These are phyloP conservation scores for Rhopalosiphum maidis DNA, from an alignment of 1,140 invertebrate genomes.

Conservation along the genomic window DNA sequence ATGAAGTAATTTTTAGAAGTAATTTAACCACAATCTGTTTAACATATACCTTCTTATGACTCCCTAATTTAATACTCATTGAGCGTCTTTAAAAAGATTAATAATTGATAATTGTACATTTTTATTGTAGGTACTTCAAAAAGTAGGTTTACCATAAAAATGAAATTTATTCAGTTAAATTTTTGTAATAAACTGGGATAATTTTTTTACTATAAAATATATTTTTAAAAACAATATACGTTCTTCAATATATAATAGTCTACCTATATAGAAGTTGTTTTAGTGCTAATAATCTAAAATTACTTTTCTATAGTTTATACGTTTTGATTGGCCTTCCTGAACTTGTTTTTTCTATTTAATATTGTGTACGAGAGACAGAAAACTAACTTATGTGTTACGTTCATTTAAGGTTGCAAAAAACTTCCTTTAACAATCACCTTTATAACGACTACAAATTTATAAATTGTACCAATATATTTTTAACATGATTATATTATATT, in stretches of 20 bases:
- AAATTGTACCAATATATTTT: neutral
- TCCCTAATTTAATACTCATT: neutral
- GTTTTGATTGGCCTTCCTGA: neutral
- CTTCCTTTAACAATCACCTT: neutral
- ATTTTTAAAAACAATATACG: neutral
- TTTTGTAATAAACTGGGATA: neutral
- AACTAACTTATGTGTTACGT: neutral
- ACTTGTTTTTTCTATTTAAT: neutral
- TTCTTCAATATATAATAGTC: neutral
- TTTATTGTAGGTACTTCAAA: neutral
- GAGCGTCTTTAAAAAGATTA: neutral
- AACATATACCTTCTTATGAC: too few species aligned
- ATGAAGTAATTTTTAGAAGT: too few species aligned
- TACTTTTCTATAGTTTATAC: neutral
- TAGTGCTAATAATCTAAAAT: neutral
- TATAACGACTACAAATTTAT: neutral
- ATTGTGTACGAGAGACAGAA: neutral
- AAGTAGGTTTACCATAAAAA: conserved; percentile 47
- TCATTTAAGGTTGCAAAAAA: neutral
- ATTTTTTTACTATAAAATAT: neutral
- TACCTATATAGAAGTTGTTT: neutral
- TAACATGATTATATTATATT: neutral
- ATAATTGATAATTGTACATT: conserved; percentile 23
- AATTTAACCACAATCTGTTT: too few species aligned
- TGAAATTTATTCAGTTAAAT: neutral